Evolutionary conservation across 2,888 invertebrate species (phyloP), one percentile per base, ranked within the genome.

Genomic region (Aleiodes testaceus): DNA sequence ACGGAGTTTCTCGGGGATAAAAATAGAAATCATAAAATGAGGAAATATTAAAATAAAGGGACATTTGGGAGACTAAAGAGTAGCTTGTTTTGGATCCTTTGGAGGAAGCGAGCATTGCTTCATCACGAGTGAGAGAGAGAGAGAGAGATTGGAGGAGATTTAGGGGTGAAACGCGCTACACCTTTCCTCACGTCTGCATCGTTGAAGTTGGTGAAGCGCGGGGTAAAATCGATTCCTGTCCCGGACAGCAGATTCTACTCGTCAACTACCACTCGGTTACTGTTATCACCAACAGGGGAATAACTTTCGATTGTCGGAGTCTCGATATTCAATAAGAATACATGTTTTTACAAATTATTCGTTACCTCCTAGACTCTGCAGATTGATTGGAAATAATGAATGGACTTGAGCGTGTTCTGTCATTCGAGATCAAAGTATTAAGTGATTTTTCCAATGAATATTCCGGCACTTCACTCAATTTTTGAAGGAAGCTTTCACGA

Each of bases 211-310:
- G 76, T 73, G 55, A 30, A 12, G 59, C 73, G 79, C 75, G 76
- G 73, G 74, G 64, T 72, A 77, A 77, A 75, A 77, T 77, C 77
- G 75, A 77, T 77, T 77, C 70, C 73, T 74, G 70, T 50, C 76
- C 70, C 72, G 70, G 49, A 72, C 70, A 63, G 45, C 59, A 16
- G 18, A 52, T 52, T 52, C 20, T 20, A 16, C 66, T 50, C 49
- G 47, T 59, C 49, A 59, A 30, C 36, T 49, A 49, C 65, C 5
- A 18, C 16, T 12, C 18, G n/a, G 36, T 18, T 18, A 66, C 22
- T 47, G 18, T 26, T 26, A 47, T 47, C 22, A 36, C 26, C 16
- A 64, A 66, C 22, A 53, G 53, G 63, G 20, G 42, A 73, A 66
- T 44, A 1, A 36, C 36, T 36, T 36, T 36, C 36, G 36, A 36